Percentiles rank a stretch among this genome's conserved stretches.
These are phyloP conservation scores for Dipodomys stephensi DNA, from an alignment of 2,113 vertebrate genomes.

Conservation along the genomic window DNA sequence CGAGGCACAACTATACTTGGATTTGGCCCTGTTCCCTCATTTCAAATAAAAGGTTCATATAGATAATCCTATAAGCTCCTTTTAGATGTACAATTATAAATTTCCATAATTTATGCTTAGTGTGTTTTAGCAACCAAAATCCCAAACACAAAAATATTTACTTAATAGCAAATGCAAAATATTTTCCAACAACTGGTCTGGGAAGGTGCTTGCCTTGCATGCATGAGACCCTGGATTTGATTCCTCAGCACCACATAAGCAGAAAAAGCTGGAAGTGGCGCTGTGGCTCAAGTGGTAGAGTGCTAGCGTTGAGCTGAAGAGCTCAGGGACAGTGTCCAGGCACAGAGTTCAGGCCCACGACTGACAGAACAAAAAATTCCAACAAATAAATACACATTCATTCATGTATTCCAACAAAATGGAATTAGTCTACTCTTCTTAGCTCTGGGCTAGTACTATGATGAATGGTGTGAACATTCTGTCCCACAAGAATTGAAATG, in stretches of 20 bases:
- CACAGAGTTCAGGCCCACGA: too few relatives aligned
- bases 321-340: too few relatives aligned
- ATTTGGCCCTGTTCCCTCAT: background rate
- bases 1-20: background rate
- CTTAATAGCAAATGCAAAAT: conserved; percentile 5
- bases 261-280: too few relatives aligned
- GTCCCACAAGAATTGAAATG: background rate
- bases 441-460: background rate
- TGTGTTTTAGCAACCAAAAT: background rate
- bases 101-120: conserved; percentile 29
- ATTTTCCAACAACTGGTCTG: background rate
- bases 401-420: too few relatives aligned
- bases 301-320: too few relatives aligned
- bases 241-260: too few relatives aligned
- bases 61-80: background rate
- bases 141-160: conserved; percentile 33
- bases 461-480: background rate
- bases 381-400: too few relatives aligned
- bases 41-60: background rate
- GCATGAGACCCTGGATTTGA: too few relatives aligned
- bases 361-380: too few relatives aligned
- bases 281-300: too few relatives aligned
- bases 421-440: background rate
- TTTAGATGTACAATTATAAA: background rate
- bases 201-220: too few relatives aligned